Percentiles rank a stretch among this genome's conserved stretches.
Evolutionary conservation across 2,113 vertebrate genomes (phyloP).

Genomic region (Chrysochloris asiatica): DNA sequence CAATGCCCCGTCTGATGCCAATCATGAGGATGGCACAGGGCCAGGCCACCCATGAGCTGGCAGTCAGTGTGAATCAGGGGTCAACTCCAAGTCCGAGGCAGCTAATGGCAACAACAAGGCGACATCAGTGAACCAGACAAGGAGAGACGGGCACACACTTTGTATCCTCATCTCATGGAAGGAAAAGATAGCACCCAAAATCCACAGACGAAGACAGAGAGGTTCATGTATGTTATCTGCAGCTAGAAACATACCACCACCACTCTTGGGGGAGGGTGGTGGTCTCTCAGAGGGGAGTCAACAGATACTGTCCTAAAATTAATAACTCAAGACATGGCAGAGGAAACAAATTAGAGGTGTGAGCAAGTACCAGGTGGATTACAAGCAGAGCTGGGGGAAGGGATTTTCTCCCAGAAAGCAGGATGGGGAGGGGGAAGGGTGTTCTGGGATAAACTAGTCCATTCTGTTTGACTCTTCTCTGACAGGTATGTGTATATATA

Average conservation of each 20-base stretch:
- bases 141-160: not conserved
- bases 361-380: accelerated
- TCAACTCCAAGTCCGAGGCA: no score
- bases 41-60: not conserved
- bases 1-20: not conserved
- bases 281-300: not conserved
- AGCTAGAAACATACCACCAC: no score
- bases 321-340: not conserved
- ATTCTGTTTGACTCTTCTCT: not conserved
- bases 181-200: not conserved
- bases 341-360: not conserved
- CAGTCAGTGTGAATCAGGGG: not conserved
- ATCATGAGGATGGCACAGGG: not conserved
- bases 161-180: not conserved
- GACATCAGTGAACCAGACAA: not conserved
- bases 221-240: accelerated
- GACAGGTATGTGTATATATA: not conserved
- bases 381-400: not conserved
- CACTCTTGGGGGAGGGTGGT: accelerated
- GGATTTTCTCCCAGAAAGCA: not conserved
- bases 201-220: accelerated
- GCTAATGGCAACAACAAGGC: not conserved
- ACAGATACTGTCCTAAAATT: not conserved
- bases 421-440: not conserved
- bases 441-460: not conserved